Evolutionary conservation across 1,140 invertebrate genomes (phyloP).

Genomic region (Pseudomyrmex pallidus): DNA sequence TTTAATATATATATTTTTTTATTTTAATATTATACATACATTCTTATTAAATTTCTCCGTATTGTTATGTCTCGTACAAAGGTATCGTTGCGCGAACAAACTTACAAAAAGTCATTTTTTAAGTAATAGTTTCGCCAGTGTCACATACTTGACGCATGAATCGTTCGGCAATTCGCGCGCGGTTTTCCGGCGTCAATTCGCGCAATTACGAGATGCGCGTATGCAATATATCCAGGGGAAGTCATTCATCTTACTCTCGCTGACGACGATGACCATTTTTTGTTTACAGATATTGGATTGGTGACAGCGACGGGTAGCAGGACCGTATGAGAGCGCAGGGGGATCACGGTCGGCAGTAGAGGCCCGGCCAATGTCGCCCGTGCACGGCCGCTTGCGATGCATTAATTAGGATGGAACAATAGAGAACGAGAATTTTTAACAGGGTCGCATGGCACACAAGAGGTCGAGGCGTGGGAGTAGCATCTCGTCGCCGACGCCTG

Average conservation of each 20-base stretch:
- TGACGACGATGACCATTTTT: conserved; percentile 81
- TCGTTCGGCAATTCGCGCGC: background rate
- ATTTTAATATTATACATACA: too few species aligned
- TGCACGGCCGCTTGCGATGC: conserved; percentile 56
- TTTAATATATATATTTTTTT: too few species aligned
- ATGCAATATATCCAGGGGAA: background rate
- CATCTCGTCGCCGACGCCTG: conserved; percentile 66
- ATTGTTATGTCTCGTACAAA: too few species aligned
- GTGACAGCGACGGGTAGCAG: conserved; percentile 82
- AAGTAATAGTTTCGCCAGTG: too few species aligned
- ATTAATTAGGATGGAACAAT: conserved; percentile 85
- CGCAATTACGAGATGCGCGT: background rate
- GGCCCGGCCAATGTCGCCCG: conserved; percentile 60
- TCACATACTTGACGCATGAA: background rate
- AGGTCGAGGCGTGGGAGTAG: conserved; percentile 83
- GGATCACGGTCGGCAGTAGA: conserved; percentile 30
- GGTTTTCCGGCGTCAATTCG: background rate
- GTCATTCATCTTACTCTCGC: conserved; percentile 67
- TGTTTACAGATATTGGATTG: conserved; percentile 85
- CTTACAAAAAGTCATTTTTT: too few species aligned
- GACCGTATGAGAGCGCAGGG: conserved; percentile 73
- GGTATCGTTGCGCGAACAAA: too few species aligned
- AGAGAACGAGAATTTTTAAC: conserved; percentile 84
- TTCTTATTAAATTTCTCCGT: too few species aligned
- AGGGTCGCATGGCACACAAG: conserved; percentile 79